phyloP scores from a whole-genome alignment of 2,797 vertebrate genomes.

The Apodemus agrarius region DNA sequence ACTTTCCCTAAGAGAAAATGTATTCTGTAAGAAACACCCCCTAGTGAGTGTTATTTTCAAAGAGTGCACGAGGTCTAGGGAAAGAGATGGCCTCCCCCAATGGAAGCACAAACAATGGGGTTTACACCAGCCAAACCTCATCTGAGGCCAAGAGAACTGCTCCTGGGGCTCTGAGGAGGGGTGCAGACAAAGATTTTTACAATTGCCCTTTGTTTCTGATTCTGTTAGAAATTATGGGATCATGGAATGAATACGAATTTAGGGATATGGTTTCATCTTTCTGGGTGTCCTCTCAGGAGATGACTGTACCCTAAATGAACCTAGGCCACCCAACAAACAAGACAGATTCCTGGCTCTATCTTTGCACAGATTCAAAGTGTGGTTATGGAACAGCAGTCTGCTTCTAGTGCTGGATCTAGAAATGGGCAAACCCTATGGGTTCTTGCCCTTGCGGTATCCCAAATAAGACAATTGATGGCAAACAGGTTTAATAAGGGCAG shows the following conservation, averaged over 20 bases:
- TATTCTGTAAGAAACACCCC: conserved; percentile 35
- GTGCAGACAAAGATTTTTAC: conserved; percentile 57
- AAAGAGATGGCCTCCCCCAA: conserved; percentile 19
- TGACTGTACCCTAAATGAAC: conserved; percentile 36
- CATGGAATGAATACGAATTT: conserved; percentile 79
- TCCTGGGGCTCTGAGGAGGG: conserved; percentile 57
- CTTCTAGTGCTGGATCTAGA: not conserved
- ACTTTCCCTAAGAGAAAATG: conserved; percentile 67
- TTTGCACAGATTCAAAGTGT: not conserved
- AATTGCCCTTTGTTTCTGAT: conserved; percentile 68
- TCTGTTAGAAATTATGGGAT: conserved; percentile 76
- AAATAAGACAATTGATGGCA: not conserved
- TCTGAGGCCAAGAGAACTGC: conserved; percentile 22
- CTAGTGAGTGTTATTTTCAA: conserved; percentile 57
- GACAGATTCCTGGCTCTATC: not conserved
- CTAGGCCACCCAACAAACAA: conserved; percentile 62
- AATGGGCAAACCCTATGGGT: not conserved
- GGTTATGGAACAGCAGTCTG: not conserved
- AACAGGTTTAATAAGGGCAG: not conserved
- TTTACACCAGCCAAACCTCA: conserved; percentile 55
- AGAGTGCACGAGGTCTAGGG: not conserved
- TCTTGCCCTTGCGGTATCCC: not conserved
- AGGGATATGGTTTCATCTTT: conserved; percentile 78
- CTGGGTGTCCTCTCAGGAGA: conserved; percentile 80
- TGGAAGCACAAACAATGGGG: conserved; percentile 38